Conservation (phyloP, 2,888 invertebrate genomes). For the Spatulosminthurus flaviceps region DNA sequence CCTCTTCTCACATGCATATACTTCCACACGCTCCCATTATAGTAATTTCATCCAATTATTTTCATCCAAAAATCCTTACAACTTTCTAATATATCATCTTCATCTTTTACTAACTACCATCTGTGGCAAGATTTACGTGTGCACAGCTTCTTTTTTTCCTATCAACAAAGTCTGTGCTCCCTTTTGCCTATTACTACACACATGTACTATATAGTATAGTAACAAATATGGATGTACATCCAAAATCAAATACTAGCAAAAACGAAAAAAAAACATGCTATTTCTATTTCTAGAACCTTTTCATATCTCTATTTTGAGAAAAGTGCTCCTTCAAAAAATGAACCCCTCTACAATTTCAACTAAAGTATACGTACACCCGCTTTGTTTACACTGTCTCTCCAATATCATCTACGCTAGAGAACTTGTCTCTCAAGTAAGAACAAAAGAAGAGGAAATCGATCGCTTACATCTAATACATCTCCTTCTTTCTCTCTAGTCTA, state of each 20-base stretch:
- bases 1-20: not conserved
- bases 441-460: conserved; percentile 12
- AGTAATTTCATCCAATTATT: not conserved
- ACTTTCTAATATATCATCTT: not conserved
- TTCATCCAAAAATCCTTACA: not conserved
- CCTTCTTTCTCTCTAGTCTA: not conserved
- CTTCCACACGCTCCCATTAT: not conserved
- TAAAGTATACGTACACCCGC: not conserved
- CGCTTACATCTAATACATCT: not conserved
- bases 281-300: not conserved
- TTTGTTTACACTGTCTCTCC: not conserved
- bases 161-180: no score
- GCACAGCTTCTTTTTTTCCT: no score
- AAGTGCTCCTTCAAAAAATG: not conserved
- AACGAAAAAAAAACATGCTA: not conserved
- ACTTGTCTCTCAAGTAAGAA: not conserved
- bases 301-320: not conserved
- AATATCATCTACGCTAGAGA: not conserved
- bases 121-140: conserved; percentile 1
- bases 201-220: not conserved
- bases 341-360: not conserved
- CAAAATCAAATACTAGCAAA: not conserved
- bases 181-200: no score
- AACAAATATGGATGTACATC: not conserved
- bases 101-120: not conserved